Percentiles rank a stretch among this genome's conserved stretches.
Evolutionary conservation across 2,113 vertebrate species (phyloP).

Genomic region (Dolichotis patagonum): DNA sequence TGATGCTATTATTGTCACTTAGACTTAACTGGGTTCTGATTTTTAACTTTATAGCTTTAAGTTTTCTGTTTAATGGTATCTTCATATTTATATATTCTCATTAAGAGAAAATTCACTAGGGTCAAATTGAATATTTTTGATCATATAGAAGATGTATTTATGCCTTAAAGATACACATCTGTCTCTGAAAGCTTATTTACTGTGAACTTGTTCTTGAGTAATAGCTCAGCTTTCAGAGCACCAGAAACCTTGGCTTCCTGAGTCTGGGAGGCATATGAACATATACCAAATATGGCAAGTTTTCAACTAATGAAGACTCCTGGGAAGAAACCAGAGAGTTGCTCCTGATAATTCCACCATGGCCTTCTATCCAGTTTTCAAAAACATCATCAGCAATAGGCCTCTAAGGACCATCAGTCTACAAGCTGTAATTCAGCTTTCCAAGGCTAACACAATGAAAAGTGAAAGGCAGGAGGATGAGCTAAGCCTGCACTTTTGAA

Average conservation of each 20-base stretch:
- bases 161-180: neutral
- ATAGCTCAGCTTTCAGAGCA: neutral
- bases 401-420: neutral
- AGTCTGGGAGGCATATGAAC: neutral
- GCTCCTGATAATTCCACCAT: neutral
- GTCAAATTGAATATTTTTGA: neutral
- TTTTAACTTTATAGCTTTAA: neutral
- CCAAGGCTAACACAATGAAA: neutral
- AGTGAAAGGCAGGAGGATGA: neutral
- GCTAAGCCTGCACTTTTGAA: neutral
- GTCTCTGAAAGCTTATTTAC: neutral
- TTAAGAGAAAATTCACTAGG: neutral
- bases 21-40: neutral
- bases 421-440: neutral
- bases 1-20: neutral
- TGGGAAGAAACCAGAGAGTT: neutral
- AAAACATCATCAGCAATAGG: neutral
- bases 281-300: neutral
- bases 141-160: neutral
- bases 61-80: slow-evolving; percentile 1
- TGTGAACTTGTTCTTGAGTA: slow-evolving; percentile 22
- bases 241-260: neutral
- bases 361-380: neutral
- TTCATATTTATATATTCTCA: neutral
- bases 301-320: neutral